Base-by-base conservation (phyloP, 2,888 invertebrate genomes). In the Thymelicus acteon region DNA sequence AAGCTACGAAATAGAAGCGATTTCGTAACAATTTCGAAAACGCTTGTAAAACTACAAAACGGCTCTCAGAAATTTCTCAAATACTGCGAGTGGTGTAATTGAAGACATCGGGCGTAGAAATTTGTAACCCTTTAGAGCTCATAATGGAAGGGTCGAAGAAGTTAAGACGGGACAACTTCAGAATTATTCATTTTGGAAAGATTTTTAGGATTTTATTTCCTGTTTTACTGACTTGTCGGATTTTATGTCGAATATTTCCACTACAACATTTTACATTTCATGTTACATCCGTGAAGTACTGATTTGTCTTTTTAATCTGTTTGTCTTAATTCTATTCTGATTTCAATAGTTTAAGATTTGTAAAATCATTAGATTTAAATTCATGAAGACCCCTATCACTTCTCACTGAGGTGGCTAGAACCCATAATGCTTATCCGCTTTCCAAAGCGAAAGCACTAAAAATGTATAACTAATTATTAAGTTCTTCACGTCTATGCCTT, bases 151-250 rank as follows among this genome's bases (percentile, higher is more conserved):
- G 39, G 60, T 37, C 57, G 10, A 19, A 54, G 58, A 19, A 40
- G 60, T 60, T 40, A 60, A 60, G 60, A 40, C 19, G 49, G 24
- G 52, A 73, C 75, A 71, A 72, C 73, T 72, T 72, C 60, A 74
- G 75, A 74, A 77, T 75, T 76, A 75, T 75, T 76, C 75, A 77
- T 76, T 76, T 75, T 67, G 60, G 15, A 60, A 60, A 40, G n/a
- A 60, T 60, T 60, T 40, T 19, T 10, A 40, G 8, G 10, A 19
- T 60, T 60, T 60, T 39, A 60, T 19, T 40, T 60, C 7, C 15
- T 60, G n/a, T 60, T 60, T 60, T 40, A 19, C 6, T 15, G 15
- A 60, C 13, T 57, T 57, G 37, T 37, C 37, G 7, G 7, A 13
- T 57, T 57, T 57, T 57, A 13, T 13, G 57, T 13, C 2, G 19